Evolutionary conservation across 2,888 invertebrate genomes (phyloP).

Genomic region (Nasonia oneida): DNA sequence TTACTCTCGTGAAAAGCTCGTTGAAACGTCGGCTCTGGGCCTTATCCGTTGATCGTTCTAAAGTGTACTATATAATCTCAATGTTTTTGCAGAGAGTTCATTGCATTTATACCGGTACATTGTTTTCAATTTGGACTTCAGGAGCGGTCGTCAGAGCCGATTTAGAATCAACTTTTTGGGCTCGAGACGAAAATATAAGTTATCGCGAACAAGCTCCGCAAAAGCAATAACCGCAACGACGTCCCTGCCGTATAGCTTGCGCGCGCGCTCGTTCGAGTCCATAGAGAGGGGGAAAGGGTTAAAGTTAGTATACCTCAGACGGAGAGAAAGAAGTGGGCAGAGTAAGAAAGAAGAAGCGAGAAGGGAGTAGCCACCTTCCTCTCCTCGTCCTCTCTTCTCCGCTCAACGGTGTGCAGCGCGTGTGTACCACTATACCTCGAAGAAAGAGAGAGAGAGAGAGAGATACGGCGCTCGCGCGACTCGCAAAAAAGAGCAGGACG

Average conservation of each 20-base stretch:
- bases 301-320: constrained; percentile 46
- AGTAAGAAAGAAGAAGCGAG: constrained; percentile 13
- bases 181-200: neutral
- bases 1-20: neutral
- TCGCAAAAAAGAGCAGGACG: neutral
- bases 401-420: neutral
- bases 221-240: constrained; percentile 21
- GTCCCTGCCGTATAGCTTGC: neutral
- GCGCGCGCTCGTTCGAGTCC: neutral
- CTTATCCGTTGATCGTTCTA: neutral
- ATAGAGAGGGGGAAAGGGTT: constrained; percentile 42
- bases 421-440: neutral
- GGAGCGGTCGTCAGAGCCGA: neutral
- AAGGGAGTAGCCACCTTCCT: constrained; percentile 4
- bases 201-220: neutral
- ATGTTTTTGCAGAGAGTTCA: too few species aligned
- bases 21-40: neutral
- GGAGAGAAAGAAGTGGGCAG: neutral
- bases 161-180: neutral
- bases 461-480: neutral
- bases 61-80: too few species aligned
- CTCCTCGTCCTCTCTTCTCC: neutral
- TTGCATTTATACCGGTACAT: too few species aligned
- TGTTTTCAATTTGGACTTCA: too few species aligned
- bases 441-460: neutral